phyloP scores from a whole-genome alignment of 2,888 invertebrate genomes.

The Tenthredo scrophulariae region DNA sequence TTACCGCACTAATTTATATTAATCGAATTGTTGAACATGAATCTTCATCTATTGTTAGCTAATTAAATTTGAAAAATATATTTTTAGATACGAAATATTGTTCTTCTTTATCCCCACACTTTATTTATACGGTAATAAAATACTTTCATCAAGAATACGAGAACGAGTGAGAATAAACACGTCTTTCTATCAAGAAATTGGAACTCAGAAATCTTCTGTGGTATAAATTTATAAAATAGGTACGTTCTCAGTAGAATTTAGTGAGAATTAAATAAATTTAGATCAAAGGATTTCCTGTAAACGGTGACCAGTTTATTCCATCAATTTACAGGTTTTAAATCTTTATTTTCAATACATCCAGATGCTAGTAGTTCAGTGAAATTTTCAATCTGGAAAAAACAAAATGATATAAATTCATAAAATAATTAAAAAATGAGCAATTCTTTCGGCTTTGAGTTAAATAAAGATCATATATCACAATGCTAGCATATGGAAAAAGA shows the following conservation, averaged over 20 bases:
- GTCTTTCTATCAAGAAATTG: background rate
- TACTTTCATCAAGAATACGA: background rate
- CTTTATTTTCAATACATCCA: slow-evolving; percentile 31
- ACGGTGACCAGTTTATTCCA: slow-evolving; percentile 53
- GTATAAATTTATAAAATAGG: background rate
- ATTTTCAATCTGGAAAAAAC: slow-evolving; percentile 11
- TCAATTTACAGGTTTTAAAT: slow-evolving; percentile 53
- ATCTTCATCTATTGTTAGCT: background rate
- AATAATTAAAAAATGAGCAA: background rate
- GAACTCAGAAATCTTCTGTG: background rate
- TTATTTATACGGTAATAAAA: background rate
- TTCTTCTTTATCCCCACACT: background rate
- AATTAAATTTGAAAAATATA: slow-evolving; percentile 20
- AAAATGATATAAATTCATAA: background rate
- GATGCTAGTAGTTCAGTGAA: slow-evolving; percentile 42
- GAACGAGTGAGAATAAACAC: background rate
- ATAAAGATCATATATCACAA: background rate
- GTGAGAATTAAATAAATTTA: background rate
- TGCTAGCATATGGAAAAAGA: background rate
- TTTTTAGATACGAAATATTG: slow-evolving; percentile 18
- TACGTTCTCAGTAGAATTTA: background rate
- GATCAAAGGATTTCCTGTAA: slow-evolving; percentile 19
- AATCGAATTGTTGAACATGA: background rate
- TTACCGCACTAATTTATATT: background rate
- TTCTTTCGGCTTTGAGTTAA: background rate